phyloP scores from a whole-genome alignment of 2,113 vertebrate species.

The Gobius niger region DNA sequence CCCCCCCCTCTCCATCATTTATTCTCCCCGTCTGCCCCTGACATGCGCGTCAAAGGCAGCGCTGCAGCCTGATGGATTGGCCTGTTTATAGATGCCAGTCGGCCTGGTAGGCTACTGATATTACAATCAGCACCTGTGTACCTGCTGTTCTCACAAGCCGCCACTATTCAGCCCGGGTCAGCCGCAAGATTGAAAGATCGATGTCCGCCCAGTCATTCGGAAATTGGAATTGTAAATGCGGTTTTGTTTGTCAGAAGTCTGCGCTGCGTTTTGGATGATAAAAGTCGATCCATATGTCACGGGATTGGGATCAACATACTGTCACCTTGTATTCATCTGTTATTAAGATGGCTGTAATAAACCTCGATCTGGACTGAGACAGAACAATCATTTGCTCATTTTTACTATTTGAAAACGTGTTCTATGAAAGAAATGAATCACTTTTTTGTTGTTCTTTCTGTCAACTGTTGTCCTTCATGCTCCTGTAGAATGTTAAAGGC shows the following conservation, averaged over 20 bases:
- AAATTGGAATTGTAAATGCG: slow-evolving; percentile 65
- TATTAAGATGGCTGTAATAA: background rate
- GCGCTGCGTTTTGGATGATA: slow-evolving; percentile 38
- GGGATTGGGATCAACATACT: slow-evolving; percentile 11
- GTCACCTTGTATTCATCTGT: slow-evolving; percentile 11
- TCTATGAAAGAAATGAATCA: too few relatives aligned
- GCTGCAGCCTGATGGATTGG: slow-evolving; percentile 76
- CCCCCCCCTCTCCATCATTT: slow-evolving; percentile 74
- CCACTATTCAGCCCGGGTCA: slow-evolving; percentile 65
- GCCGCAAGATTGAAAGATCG: slow-evolving; percentile 61
- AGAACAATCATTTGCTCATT: background rate
- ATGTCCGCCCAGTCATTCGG: slow-evolving; percentile 44
- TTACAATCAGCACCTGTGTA: slow-evolving; percentile 77
- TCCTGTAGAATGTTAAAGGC: too few relatives aligned
- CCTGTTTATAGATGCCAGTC: slow-evolving; percentile 76
- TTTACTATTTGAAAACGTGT: too few relatives aligned
- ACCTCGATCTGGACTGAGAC: background rate
- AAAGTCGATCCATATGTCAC: slow-evolving; percentile 19
- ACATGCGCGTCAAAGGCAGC: slow-evolving; percentile 71
- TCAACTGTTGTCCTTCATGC: too few relatives aligned
- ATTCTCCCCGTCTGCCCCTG: slow-evolving; percentile 70
- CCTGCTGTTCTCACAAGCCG: slow-evolving; percentile 65
- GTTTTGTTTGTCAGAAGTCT: slow-evolving; percentile 35
- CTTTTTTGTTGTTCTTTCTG: too few relatives aligned
- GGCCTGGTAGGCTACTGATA: slow-evolving; percentile 74